A percentile compares a stretch with the other conserved stretches of the same genome.
Conservation (phyloP, 2,113 vertebrate genomes). For the Haplotaxodon microlepis region DNA sequence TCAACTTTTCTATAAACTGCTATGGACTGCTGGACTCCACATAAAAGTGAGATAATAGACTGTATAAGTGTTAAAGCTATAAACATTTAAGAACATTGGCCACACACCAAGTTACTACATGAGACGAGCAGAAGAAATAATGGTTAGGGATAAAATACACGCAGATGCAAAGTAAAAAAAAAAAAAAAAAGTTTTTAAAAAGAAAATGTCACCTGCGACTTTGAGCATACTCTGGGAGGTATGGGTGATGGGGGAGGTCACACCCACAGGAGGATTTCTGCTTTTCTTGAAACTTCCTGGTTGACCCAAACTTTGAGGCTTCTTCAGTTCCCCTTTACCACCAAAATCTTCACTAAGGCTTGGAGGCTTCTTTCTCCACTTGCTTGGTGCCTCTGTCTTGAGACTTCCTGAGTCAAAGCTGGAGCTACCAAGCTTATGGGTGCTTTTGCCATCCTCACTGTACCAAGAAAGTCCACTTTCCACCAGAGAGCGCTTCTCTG, state of each 20-base stretch:
- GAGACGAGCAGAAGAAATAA: neutral
- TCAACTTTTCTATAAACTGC: constrained; percentile 1
- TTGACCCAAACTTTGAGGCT: constrained; percentile 83
- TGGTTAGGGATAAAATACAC: neutral
- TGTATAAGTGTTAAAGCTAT: neutral
- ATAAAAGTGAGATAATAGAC: neutral
- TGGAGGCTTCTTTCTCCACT: constrained; percentile 84
- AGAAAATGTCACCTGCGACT: constrained; percentile 79
- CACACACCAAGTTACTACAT: neutral
- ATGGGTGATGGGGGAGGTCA: constrained; percentile 95
- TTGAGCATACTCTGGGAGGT: constrained; percentile 86
- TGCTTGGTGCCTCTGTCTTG: constrained; percentile 85
- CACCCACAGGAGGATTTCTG: constrained; percentile 86
- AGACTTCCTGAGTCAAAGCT: constrained; percentile 89
- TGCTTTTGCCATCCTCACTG: constrained; percentile 83
- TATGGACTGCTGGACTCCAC: constrained; percentile 1
- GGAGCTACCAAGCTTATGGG: constrained; percentile 72
- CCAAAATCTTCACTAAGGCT: constrained; percentile 71
- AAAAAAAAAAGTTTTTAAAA: neutral
- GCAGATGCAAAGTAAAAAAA: neutral
- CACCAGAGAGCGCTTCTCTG: constrained; percentile 90
- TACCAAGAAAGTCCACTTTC: constrained; percentile 96
- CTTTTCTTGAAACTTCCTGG: constrained; percentile 81
- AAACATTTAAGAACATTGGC: neutral
- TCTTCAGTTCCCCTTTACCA: constrained; percentile 79